Evolutionary conservation across 1,140 invertebrate genomes (phyloP).

Genomic region (Procambarus virginalis): DNA sequence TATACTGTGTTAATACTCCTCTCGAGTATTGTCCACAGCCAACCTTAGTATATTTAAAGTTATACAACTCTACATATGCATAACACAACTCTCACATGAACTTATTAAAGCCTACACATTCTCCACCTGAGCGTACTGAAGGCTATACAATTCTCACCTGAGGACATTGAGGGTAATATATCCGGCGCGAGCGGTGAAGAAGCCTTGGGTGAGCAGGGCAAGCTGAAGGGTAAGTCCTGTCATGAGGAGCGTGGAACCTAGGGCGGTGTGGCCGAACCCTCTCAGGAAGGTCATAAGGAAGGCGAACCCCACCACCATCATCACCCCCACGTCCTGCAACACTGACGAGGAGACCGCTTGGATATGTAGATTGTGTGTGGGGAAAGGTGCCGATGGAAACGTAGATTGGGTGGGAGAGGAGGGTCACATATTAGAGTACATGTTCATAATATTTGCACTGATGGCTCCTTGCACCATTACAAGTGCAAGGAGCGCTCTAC

Average conservation of each 20-base stretch:
- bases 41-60: no score
- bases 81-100: no score
- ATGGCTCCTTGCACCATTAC: no score
- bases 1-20: no score
- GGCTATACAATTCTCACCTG: background rate
- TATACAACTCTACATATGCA: no score
- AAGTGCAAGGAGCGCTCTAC: no score
- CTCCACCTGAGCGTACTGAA: no score
- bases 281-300: slow-evolving; percentile 80
- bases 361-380: background rate
- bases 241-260: slow-evolving; percentile 77
- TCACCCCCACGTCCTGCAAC: slow-evolving; percentile 78
- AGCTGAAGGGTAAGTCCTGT: slow-evolving; percentile 71
- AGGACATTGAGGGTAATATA: slow-evolving; percentile 24
- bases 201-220: slow-evolving; percentile 71
- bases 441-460: no score
- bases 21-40: no score
- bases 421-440: no score
- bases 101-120: no score
- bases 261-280: slow-evolving; percentile 76
- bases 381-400: background rate
- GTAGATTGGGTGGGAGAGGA: no score
- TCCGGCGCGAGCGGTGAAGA: slow-evolving; percentile 19
- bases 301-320: slow-evolving; percentile 79
- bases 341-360: slow-evolving; percentile 69